These are phyloP conservation scores for Pavo muticus DNA, from an alignment of 2,113 vertebrate genomes.

Conservation along the genomic window DNA sequence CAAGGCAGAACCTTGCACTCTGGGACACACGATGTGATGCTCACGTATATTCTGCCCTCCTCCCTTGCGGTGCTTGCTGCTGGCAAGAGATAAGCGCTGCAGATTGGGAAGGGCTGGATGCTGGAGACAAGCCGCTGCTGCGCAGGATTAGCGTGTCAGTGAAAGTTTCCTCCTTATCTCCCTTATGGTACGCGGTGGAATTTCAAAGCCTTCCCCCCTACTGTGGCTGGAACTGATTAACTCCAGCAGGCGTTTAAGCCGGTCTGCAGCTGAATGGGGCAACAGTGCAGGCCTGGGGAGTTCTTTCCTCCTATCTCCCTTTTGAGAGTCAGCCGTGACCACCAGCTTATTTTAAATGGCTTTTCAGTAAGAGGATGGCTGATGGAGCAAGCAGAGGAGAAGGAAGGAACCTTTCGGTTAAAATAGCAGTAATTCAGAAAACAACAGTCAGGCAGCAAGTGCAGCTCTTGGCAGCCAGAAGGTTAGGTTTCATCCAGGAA, in stretches of 20 bases:
- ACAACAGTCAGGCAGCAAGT: neutral
- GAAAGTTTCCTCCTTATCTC: constrained; percentile 16
- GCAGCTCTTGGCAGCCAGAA: neutral
- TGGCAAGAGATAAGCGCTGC: neutral
- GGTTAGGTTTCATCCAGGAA: neutral
- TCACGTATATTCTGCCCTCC: neutral
- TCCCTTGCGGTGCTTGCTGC: neutral
- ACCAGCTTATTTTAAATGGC: neutral
- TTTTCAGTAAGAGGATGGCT: neutral
- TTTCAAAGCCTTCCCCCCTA: neutral
- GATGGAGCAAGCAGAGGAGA: neutral
- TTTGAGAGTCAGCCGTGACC: neutral
- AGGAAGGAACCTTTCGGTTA: neutral
- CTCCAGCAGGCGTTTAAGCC: neutral
- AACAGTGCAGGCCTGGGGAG: neutral
- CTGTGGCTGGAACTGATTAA: neutral
- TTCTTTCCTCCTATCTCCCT: neutral
- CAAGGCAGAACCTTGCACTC: neutral
- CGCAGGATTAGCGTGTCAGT: neutral
- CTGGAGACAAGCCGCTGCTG: neutral
- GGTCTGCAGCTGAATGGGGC: neutral
- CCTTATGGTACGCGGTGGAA: neutral
- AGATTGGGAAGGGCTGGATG: neutral
- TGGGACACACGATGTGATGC: neutral
- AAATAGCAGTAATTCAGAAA: neutral